These are phyloP conservation scores for Bombus terrestris DNA, from an alignment of 1,140 invertebrate genomes.

Conservation along the genomic window DNA sequence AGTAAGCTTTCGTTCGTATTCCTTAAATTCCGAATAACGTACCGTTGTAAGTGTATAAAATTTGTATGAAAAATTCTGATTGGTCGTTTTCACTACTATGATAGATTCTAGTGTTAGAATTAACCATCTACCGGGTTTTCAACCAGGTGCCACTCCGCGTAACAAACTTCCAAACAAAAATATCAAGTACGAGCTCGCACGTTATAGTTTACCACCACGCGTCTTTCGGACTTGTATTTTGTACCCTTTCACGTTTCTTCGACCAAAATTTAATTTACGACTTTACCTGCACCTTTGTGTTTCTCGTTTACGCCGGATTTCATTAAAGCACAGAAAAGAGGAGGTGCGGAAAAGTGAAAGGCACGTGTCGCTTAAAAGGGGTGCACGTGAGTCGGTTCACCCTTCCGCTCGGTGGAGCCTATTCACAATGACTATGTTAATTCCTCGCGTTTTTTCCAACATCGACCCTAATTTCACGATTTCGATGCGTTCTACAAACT, in stretches of 20 bases:
- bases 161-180: neutral
- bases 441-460: constrained; percentile 51
- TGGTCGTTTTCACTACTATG: neutral
- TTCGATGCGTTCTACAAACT: constrained; percentile 77
- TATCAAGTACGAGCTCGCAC: neutral
- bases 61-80: neutral
- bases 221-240: neutral
- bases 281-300: neutral
- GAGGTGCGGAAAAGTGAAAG: constrained; percentile 25
- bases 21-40: neutral
- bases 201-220: neutral
- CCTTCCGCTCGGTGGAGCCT: constrained; percentile 47
- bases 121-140: neutral
- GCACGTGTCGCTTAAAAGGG: constrained; percentile 53
- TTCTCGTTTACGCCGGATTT: constrained; percentile 10
- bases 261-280: neutral
- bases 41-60: neutral
- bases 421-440: constrained; percentile 64
- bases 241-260: neutral
- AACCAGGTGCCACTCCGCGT: constrained; percentile 12
- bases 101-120: neutral
- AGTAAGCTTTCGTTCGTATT: too few species aligned
- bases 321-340: constrained; percentile 9
- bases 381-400: constrained; percentile 51
- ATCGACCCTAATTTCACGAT: constrained; percentile 80